A percentile compares a stretch with the other conserved stretches of the same genome.
Conservation (phyloP, 1,140 invertebrate genomes). For the Archegozetes longisetosus region DNA sequence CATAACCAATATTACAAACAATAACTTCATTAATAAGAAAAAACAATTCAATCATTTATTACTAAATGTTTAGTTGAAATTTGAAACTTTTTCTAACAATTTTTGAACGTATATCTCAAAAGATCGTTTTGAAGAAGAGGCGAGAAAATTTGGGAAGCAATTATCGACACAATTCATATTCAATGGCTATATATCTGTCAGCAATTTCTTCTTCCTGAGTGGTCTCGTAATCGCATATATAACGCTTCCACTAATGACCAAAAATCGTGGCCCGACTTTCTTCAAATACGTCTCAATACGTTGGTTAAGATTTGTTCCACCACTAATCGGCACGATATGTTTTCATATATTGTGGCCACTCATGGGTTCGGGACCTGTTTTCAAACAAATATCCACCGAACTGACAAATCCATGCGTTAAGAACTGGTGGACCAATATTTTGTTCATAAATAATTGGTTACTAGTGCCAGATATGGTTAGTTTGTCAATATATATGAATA, state of each 20-base stretch:
- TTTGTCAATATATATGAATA: background rate
- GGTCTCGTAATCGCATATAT: background rate
- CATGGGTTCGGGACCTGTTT: slow-evolving; percentile 2
- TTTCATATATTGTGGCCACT: slow-evolving; percentile 1
- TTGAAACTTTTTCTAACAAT: no score
- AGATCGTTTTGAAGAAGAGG: slow-evolving; percentile 8
- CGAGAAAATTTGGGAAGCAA: background rate
- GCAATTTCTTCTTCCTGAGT: background rate
- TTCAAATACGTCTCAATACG: background rate
- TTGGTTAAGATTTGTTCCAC: background rate
- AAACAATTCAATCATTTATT: no score
- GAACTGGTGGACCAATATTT: slow-evolving; percentile 5
- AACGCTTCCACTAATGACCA: background rate
- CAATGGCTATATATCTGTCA: slow-evolving; percentile 3
- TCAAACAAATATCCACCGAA: background rate
- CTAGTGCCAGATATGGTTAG: slow-evolving; percentile 5
- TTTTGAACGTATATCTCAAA: no score
- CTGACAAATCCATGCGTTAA: slow-evolving; percentile 1
- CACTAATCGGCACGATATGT: slow-evolving; percentile 1
- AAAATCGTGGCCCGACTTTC: background rate
- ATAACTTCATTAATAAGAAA: no score
- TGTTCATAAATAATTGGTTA: slow-evolving; percentile 9
- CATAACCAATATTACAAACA: no score
- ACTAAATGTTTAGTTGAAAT: no score
- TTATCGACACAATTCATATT: slow-evolving; percentile 2